Evolutionary conservation across 2,888 invertebrate genomes (phyloP).

Genomic region (Rhamnusium bicolor): DNA sequence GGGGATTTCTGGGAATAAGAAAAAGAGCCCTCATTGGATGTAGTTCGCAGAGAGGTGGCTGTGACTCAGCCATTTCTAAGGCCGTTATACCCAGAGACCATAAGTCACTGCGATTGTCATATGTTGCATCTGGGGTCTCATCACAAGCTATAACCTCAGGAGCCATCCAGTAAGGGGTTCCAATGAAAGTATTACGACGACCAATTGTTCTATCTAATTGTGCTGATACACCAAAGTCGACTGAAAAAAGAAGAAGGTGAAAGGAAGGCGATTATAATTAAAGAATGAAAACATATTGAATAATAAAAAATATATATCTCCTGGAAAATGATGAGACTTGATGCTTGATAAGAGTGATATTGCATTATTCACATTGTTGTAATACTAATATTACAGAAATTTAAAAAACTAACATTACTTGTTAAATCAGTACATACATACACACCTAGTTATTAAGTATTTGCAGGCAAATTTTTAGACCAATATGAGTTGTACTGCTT

Average conservation of each 20-base stretch:
- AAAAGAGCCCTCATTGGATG: conserved; percentile 99
- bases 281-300: too few relatives aligned
- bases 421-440: too few relatives aligned
- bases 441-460: too few relatives aligned
- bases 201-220: conserved; percentile 99
- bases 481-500: too few relatives aligned
- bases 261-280: too few relatives aligned
- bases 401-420: too few relatives aligned
- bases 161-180: conserved; percentile 99
- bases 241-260: conserved; percentile 73
- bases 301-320: too few relatives aligned
- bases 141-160: conserved; percentile 99
- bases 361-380: too few relatives aligned
- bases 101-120: conserved; percentile 96
- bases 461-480: too few relatives aligned
- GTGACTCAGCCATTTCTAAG: conserved; percentile 99
- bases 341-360: too few relatives aligned
- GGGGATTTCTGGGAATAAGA: conserved; percentile 98
- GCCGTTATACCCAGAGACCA: conserved; percentile 98
- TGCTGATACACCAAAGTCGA: conserved; percentile 99
- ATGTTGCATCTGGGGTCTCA: conserved; percentile 99
- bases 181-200: conserved; percentile 98
- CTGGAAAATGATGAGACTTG: too few relatives aligned
- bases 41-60: conserved; percentile 98
- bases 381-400: too few relatives aligned